These are phyloP conservation scores for Pelodiscus sinensis DNA, from an alignment of 2,113 vertebrate species.

Conservation along the genomic window DNA sequence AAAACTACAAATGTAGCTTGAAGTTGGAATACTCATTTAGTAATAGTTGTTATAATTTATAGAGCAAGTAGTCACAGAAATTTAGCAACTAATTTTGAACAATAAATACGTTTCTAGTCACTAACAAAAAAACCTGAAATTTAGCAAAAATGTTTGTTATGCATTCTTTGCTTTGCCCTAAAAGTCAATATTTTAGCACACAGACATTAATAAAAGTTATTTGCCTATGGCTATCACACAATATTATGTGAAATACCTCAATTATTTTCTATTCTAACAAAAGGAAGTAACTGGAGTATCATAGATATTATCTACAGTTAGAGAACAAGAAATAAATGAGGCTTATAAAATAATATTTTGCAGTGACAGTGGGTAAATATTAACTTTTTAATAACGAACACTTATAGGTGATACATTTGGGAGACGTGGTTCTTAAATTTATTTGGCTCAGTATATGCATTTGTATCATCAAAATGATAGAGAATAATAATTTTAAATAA, in stretches of 20 bases:
- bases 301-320: no score
- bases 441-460: neutral
- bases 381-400: neutral
- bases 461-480: neutral
- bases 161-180: neutral
- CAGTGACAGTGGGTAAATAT: neutral
- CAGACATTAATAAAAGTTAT: neutral
- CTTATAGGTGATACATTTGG: neutral
- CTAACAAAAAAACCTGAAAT: neutral
- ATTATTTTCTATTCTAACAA: neutral
- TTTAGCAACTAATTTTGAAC: no score
- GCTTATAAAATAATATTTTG: neutral
- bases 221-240: no score
- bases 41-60: no score
- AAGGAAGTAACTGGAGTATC: no score
- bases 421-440: neutral
- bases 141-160: fast-evolving
- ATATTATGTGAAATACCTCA: neutral
- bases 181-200: neutral
- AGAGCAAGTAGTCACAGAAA: no score
- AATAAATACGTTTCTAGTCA: no score
- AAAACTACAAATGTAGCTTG: no score
- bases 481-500: neutral
- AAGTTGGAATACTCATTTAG: no score
- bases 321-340: neutral